These are phyloP conservation scores for Capreolus pygargus DNA, from an alignment of 2,113 vertebrate genomes.

Conservation along the genomic window DNA sequence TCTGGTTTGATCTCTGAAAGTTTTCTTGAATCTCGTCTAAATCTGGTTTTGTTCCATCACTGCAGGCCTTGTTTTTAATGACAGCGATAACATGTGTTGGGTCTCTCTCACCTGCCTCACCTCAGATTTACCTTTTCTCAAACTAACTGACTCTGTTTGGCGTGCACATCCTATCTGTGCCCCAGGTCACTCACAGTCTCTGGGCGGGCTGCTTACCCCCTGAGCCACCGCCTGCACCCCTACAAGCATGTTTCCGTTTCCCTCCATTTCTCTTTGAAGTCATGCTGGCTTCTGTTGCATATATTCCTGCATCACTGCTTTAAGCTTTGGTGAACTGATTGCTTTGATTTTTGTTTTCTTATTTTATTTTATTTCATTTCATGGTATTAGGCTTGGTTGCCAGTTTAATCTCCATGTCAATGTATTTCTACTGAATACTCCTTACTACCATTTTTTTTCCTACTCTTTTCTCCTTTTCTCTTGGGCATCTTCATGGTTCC, in stretches of 20 bases:
- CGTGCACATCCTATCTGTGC: background rate
- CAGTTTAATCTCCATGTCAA: background rate
- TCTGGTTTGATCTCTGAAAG: background rate
- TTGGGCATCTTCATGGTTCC: background rate
- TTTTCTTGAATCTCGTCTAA: background rate
- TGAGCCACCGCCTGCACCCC: no score
- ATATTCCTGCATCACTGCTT: background rate
- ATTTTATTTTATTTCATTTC: background rate
- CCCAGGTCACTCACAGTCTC: background rate
- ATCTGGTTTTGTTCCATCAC: background rate
- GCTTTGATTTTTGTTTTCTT: background rate
- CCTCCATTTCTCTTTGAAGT: background rate
- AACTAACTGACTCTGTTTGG: accelerated
- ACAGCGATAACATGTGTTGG: background rate
- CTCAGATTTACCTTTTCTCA: background rate
- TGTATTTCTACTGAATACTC: background rate
- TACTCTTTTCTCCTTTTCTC: background rate
- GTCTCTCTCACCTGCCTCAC: background rate
- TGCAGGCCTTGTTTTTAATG: background rate
- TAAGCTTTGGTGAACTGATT: background rate
- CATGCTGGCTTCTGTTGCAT: background rate
- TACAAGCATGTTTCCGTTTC: background rate
- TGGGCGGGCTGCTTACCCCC: accelerated
- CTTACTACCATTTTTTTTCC: background rate
- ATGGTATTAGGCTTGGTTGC: background rate